Evolutionary conservation across 2,797 vertebrate species (phyloP), one percentile per base, ranked within the genome.

Genomic region (Vultur gryphus): DNA sequence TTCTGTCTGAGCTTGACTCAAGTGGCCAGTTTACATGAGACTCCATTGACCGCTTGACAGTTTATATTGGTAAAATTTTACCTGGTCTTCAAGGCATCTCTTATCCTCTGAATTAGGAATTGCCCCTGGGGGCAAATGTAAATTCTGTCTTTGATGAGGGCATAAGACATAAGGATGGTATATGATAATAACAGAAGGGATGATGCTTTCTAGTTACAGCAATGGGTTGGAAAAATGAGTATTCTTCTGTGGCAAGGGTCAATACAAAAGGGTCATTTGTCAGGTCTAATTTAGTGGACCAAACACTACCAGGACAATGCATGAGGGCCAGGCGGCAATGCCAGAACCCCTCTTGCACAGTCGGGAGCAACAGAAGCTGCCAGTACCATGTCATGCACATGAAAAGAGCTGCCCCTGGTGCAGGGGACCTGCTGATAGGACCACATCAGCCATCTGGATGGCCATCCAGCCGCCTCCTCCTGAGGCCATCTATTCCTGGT

Each of bases 281-380:
- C 64, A 0, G 1, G 14, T 58, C 5, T 1, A 2, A 24, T 41
- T 61, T 43, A n/a, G 31, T 17, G 18, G 20, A 79, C 13, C 3
- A 5, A 69, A 72, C 9, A 17, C 7, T 37, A 57, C 1, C 10
- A 57, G 13, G 19, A 55, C 17, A 37, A 23, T 8, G 19, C 8
- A 28, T 8, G 5, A 61, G 4, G 25, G 24, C 1, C 33, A 41
- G 31, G 4, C 2, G 12, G 48, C 13, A 70, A n/a, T 13, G 44
- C 4, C 58, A 65, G 13, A 5, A 69, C 16, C 35, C 24, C 4
- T 33, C 37, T 31, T 58, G 48, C 16, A 59, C 6, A 33, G 14
- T 46, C 46, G 52, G 48, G 28, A 77, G 16, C 10, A 78, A 44
- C 16, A 88, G 31, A 57, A 35, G 31, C 58, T 51, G 18, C 5